Conservation (phyloP, 1,140 invertebrate species). For the Tetramorium simillimum region DNA sequence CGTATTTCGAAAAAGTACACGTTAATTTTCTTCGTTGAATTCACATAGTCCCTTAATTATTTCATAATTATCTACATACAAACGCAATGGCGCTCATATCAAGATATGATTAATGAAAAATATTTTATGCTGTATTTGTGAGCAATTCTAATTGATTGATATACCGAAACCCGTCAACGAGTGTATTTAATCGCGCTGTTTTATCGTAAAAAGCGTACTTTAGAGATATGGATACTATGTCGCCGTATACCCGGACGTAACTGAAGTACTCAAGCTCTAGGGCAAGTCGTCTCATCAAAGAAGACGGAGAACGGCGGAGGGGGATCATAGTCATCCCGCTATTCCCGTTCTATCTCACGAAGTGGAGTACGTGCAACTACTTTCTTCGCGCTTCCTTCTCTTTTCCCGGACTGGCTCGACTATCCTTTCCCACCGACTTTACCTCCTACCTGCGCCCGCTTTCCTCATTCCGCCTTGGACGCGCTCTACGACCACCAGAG, state of each 20-base stretch:
- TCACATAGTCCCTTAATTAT: constrained; percentile 18
- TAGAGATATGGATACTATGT: neutral
- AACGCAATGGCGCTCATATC: neutral
- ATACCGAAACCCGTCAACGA: neutral
- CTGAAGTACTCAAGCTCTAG: neutral
- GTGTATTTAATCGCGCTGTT: neutral
- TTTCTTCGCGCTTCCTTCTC: constrained; percentile 55
- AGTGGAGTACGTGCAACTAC: constrained; percentile 62
- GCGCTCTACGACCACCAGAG: constrained; percentile 51
- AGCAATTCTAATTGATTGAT: neutral
- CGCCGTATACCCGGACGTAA: neutral
- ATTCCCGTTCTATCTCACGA: constrained; percentile 44
- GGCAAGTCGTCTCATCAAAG: constrained; percentile 49
- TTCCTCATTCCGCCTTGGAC: constrained; percentile 22
- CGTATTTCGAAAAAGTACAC: constrained; percentile 32
- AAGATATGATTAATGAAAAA: neutral
- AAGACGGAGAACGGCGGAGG: constrained; percentile 57
- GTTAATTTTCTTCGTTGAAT: constrained; percentile 28
- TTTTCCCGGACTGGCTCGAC: neutral
- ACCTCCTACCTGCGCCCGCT: constrained; percentile 19
- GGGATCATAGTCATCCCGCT: constrained; percentile 51
- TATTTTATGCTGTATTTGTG: neutral
- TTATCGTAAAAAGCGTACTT: neutral
- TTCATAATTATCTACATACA: constrained; percentile 6
- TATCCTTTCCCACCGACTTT: constrained; percentile 23